Evolutionary conservation across 2,113 vertebrate genomes (phyloP).

Genomic region (Grus americana): DNA sequence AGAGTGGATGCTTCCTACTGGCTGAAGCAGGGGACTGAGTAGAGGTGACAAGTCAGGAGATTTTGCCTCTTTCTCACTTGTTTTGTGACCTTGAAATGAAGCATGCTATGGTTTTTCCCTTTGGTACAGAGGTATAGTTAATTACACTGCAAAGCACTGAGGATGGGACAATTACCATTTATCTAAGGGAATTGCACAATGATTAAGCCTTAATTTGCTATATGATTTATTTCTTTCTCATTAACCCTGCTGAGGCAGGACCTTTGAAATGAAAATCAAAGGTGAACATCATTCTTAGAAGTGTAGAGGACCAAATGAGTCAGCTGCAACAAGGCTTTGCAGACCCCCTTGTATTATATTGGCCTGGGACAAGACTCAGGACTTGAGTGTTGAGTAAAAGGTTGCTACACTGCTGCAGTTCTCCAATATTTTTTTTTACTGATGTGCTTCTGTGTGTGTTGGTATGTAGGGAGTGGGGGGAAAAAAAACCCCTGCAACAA

Average conservation of each 20-base stretch:
- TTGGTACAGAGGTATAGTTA: not conserved
- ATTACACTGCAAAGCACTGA: not conserved
- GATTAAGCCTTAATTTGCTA: constrained; percentile 13
- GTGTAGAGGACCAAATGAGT: not conserved
- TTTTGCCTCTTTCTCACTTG: not conserved
- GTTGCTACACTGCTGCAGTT: not conserved
- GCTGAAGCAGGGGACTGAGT: not conserved
- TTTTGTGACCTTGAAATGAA: not conserved
- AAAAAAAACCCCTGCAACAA: not conserved
- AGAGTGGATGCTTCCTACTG: not conserved
- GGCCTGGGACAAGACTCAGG: not conserved
- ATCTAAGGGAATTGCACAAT: not conserved
- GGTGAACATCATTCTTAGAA: not conserved
- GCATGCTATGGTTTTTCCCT: not conserved
- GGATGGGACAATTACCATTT: not conserved
- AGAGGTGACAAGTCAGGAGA: not conserved
- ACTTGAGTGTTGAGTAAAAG: not conserved
- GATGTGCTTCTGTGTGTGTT: not conserved
- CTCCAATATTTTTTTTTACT: not conserved
- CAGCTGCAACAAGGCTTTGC: not conserved
- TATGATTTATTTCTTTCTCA: not conserved
- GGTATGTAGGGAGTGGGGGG: no score
- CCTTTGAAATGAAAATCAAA: not conserved
- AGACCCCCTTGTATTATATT: not conserved
- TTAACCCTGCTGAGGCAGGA: not conserved